phyloP scores from a whole-genome alignment of 2,888 invertebrate genomes.

The Limnephilus auricula region DNA sequence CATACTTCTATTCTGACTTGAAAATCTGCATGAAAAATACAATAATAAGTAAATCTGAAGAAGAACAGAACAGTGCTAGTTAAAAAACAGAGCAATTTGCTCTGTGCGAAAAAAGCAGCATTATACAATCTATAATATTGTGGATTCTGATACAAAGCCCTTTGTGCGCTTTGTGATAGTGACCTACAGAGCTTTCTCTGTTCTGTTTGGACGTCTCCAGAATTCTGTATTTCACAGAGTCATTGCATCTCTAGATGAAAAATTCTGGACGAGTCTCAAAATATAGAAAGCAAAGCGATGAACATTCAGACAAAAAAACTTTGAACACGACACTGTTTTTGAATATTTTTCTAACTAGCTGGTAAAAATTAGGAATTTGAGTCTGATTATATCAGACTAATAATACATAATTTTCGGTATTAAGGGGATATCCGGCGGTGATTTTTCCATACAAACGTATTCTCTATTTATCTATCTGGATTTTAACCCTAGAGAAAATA shows the following conservation, averaged over 20 bases:
- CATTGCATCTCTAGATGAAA: not conserved
- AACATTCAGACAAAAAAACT: not conserved
- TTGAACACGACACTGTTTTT: not conserved
- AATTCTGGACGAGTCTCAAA: not conserved
- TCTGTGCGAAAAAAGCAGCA: not conserved
- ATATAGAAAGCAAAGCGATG: too few species aligned
- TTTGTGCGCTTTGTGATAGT: conserved; percentile 8
- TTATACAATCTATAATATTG: not conserved
- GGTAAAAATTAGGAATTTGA: too few species aligned
- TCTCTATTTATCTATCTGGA: too few species aligned
- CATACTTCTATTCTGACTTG: not conserved
- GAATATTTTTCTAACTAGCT: too few species aligned
- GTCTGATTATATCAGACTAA: too few species aligned
- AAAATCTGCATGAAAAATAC: not conserved
- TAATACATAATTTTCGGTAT: too few species aligned
- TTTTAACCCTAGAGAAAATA: too few species aligned
- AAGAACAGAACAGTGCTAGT: not conserved
- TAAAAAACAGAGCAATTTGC: not conserved
- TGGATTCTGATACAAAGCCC: conserved; percentile 1
- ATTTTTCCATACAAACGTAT: too few species aligned
- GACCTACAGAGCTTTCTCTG: not conserved
- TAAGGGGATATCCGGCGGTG: too few species aligned
- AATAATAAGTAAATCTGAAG: not conserved
- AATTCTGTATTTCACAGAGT: not conserved
- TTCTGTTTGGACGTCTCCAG: not conserved